Evolutionary conservation across 2,113 vertebrate species (phyloP).

Genomic region (Cranoglanis bouderius): DNA sequence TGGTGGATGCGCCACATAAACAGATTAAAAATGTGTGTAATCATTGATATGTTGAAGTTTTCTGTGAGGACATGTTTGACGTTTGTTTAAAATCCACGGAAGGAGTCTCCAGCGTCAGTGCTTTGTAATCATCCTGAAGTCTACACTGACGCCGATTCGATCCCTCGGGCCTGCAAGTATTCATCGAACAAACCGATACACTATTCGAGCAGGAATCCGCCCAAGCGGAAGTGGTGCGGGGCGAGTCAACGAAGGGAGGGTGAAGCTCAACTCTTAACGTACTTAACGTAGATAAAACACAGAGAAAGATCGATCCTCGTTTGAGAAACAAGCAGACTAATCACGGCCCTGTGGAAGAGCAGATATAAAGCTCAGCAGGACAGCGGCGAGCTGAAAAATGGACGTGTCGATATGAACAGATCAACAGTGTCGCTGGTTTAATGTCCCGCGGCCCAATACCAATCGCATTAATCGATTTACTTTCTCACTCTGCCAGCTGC

Average conservation of each 20-base stretch:
- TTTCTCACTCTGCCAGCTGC: neutral
- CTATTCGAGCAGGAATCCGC: neutral
- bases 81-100: neutral
- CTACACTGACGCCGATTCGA: neutral
- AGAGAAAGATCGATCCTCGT: neutral
- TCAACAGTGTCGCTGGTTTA: neutral
- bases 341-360: neutral
- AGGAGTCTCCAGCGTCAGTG: neutral
- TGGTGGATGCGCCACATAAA: neutral
- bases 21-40: neutral
- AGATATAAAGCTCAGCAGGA: neutral
- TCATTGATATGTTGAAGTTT: neutral
- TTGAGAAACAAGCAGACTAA: neutral
- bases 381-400: neutral
- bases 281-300: neutral
- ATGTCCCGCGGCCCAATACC: neutral
- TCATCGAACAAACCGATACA: neutral
- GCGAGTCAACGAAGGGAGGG: neutral
- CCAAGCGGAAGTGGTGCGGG: neutral
- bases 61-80: too few relatives aligned
- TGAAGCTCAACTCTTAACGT: neutral
- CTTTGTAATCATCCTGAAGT: too few relatives aligned
- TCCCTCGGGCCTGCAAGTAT: neutral
- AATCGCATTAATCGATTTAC: slow-evolving; percentile 7
- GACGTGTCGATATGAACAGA: neutral